These are phyloP conservation scores for Pocillopora meandrina DNA, from an alignment of 92 coral and sea anemone species.

Conservation along the genomic window DNA sequence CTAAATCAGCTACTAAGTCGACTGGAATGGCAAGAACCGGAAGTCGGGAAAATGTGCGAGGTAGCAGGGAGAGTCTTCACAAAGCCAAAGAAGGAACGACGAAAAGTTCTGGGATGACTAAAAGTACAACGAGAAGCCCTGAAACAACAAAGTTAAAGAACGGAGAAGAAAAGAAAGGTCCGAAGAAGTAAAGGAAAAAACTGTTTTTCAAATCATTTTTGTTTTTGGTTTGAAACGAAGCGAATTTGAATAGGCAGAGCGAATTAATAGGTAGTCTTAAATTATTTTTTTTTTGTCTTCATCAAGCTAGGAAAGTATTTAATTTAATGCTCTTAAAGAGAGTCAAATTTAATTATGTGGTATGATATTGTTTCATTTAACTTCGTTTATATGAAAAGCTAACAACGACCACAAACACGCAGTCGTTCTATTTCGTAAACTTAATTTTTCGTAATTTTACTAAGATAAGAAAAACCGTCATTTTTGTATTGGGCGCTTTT, in stretches of 20 bases:
- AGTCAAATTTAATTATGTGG: not conserved
- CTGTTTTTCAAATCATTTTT: not conserved
- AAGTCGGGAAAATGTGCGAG: slow-evolving; percentile 41
- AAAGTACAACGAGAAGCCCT: slow-evolving; percentile 21
- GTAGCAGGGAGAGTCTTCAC: slow-evolving; percentile 37
- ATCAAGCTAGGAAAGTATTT: slow-evolving; percentile 8
- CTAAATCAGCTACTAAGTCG: not conserved
- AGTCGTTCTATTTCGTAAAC: slow-evolving; percentile 1
- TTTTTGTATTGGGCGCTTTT: slow-evolving; percentile 2
- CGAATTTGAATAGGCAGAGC: not conserved
- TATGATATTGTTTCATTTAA: not conserved
- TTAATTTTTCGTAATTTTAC: not conserved
- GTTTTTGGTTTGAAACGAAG: not conserved
- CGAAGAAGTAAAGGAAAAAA: not conserved
- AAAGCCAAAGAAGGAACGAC: slow-evolving; percentile 21
- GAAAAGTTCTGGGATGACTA: not conserved
- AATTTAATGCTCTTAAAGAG: slow-evolving; percentile 1
- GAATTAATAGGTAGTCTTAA: slow-evolving; percentile 1
- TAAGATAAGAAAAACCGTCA: not conserved
- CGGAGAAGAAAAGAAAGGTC: slow-evolving; percentile 16
- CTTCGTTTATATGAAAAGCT: slow-evolving; percentile 10
- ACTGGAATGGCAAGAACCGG: slow-evolving; percentile 27
- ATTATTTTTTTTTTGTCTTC: not conserved
- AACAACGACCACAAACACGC: slow-evolving; percentile 10
- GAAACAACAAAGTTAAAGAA: slow-evolving; percentile 14